Evolutionary conservation across 1,140 invertebrate species (phyloP).

Genomic region (Brachionus angularis): DNA sequence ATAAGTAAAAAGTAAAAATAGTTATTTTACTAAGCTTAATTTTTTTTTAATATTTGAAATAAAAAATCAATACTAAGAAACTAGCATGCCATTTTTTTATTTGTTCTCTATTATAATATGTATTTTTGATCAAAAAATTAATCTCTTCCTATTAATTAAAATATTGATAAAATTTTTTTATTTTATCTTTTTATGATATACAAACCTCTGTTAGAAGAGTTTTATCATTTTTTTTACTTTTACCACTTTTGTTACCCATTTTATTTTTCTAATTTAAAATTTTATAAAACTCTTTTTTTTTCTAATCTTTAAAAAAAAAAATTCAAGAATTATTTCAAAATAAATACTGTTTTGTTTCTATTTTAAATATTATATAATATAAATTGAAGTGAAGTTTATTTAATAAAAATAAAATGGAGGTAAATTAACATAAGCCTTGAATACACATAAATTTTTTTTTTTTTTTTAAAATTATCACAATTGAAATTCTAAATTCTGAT

Average conservation of each 20-base stretch:
- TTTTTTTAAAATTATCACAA: too few relatives aligned
- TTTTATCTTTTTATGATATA: background rate
- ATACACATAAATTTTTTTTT: too few relatives aligned
- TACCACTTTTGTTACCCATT: slow-evolving; percentile 42
- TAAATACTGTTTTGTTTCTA: too few relatives aligned
- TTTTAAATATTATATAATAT: too few relatives aligned
- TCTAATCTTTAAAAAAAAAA: too few relatives aligned
- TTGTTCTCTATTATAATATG: slow-evolving; percentile 56
- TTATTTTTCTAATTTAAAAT: background rate
- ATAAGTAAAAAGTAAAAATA: background rate
- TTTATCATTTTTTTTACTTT: slow-evolving; percentile 25
- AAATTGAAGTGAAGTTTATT: too few relatives aligned
- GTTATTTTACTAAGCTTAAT: background rate
- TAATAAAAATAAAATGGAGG: too few relatives aligned
- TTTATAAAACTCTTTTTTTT: too few relatives aligned
- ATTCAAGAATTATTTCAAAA: too few relatives aligned
- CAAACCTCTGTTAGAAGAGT: slow-evolving; percentile 21
- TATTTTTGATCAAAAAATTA: slow-evolving; percentile 55
- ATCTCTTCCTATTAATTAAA: slow-evolving; percentile 51
- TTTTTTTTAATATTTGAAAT: background rate
- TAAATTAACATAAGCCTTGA: too few relatives aligned
- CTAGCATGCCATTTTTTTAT: slow-evolving; percentile 59
- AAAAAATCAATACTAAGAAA: slow-evolving; percentile 54
- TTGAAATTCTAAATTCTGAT: too few relatives aligned
- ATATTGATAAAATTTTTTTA: background rate